Conservation (phyloP, 2,797 vertebrate genomes). For the Sebastes itinus region DNA sequence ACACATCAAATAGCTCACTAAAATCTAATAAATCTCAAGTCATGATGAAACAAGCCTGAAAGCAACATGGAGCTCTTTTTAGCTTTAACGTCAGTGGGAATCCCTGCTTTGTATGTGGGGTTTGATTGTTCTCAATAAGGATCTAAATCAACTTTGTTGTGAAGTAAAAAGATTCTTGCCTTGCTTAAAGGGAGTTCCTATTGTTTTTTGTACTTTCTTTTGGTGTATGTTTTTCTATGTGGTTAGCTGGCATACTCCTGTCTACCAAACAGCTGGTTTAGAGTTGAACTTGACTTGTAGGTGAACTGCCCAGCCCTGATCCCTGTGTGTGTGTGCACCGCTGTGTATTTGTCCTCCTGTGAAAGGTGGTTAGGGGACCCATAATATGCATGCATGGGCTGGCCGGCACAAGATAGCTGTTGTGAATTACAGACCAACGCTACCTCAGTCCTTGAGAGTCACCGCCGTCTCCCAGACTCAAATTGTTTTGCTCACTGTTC, state of each 20-base stretch:
- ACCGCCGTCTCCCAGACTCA: constrained; percentile 44
- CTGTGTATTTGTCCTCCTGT: constrained; percentile 71
- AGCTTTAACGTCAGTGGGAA: constrained; percentile 9
- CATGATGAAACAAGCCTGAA: constrained; percentile 34
- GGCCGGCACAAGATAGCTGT: constrained; percentile 67
- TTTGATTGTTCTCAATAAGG: constrained; percentile 14
- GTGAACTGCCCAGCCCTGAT: constrained; percentile 66
- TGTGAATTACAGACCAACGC: constrained; percentile 77
- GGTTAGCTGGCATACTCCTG: constrained; percentile 36
- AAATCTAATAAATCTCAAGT: constrained; percentile 5
- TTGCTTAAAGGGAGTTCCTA: constrained; percentile 41
- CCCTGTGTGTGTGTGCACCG: constrained; percentile 13
- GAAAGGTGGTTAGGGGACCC: constrained; percentile 67
- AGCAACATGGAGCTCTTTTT: constrained; percentile 2
- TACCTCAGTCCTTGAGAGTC: constrained; percentile 64
- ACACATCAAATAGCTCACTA: not conserved
- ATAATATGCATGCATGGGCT: constrained; percentile 71
- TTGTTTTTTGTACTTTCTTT: constrained; percentile 48
- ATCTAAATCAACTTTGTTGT: constrained; percentile 32
- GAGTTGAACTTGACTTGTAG: constrained; percentile 64
- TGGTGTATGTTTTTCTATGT: constrained; percentile 54
- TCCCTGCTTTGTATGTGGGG: constrained; percentile 11
- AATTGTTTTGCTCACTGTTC: constrained; percentile 67
- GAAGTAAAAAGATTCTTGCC: constrained; percentile 24
- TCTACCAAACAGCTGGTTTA: constrained; percentile 60